Base-by-base conservation (phyloP, 92 coral and sea anemone species). In the Nematostella vectensis region DNA sequence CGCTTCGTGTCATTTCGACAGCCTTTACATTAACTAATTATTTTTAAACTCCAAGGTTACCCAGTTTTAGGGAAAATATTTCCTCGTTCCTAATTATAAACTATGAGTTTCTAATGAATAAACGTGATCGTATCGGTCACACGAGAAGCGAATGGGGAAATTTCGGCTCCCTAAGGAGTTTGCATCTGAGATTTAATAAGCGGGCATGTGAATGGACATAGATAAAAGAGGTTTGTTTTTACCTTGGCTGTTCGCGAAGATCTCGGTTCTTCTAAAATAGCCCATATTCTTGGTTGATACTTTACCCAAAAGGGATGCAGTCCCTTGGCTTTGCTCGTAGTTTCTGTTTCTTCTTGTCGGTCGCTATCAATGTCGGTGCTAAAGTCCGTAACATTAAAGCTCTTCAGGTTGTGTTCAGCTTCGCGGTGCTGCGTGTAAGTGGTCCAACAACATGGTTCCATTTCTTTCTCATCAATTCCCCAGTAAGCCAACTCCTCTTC, bases 361-460 rank as follows among this genome's bases (percentile, higher is more conserved):
- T 78, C 78, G 20, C 48, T 69, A 21, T 83, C 94, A 11, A 55
- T 47, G 9, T 83, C 94, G 1, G 58, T 57, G 0, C 77, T 85
- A 1, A 64, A 67, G 27, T 74, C 87, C 24, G 57, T 58, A 45
- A 73, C 94, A 22, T 79, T 83, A 33, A 83, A 83, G 70, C 85
- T 86, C 42, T 85, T 89, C 48, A 89, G 62, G 48, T 89, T 89
- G 47, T 89, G 75, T 47, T 89, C 97, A 1, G 96, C 96, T 10
- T 88, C 96, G 29, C 96, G 59, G 60, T 88, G 96, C 30, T 88
- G 96, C 11, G 75, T 84, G 49, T 88, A 88, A 1, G 83, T 79
- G 0, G 88, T 78, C 96, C 96, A 88, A n/a, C 96, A 88, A 31
- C 96, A 88, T 0, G 88, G 96, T 29, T 88, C 96, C 96, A 88